Base-by-base conservation (phyloP, 1,140 invertebrate species). In the Aethina tumida region DNA sequence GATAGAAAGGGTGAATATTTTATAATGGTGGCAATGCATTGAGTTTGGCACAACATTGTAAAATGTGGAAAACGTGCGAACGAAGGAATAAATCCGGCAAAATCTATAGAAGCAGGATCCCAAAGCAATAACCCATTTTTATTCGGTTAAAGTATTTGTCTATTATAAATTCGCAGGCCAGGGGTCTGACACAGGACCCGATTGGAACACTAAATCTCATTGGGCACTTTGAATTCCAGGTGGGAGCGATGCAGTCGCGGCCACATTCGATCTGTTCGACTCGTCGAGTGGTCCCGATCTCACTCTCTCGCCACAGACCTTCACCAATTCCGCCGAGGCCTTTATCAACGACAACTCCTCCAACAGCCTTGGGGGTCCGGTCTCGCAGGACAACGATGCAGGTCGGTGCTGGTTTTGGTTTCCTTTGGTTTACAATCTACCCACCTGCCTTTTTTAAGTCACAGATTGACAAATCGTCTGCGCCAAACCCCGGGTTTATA, bases 261-360 rank as follows among this genome's bases (percentile, higher is more conserved):
- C 71, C 35, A 72, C 69, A 53, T 75, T 79, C 61, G 77, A 80
- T 56, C 62, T 82, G 50, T 79, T 81, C 59, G 80, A 82, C 63
- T 77, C 77, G 44, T 78, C 78, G 41, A 70, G 67, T 40, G 75
- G 75, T 28, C 75, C 76, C 53, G 79, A 78, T 53, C 65, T 79
- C 47, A 76, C 75, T 32, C 59, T 82, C 50, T 81, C 79, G 36
- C 77, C 79, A 39, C 75, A 80, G 56, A 72, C 75, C 5, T 77
- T 78, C 59, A 73, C 73, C 43, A 76, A 74, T 47, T 70, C 73
- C 42, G 68, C 75, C 39, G 75, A 79, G 60, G 69, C 74, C 58
- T 76, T 79, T 60, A 71, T 75, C 64, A 75, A 75, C 64, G 75
- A 78, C 66, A 76, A 75, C 64, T 75, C 74, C 39, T 75, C 74